Conservation (phyloP, 1,140 invertebrate genomes). For the Leucophenga varia region DNA sequence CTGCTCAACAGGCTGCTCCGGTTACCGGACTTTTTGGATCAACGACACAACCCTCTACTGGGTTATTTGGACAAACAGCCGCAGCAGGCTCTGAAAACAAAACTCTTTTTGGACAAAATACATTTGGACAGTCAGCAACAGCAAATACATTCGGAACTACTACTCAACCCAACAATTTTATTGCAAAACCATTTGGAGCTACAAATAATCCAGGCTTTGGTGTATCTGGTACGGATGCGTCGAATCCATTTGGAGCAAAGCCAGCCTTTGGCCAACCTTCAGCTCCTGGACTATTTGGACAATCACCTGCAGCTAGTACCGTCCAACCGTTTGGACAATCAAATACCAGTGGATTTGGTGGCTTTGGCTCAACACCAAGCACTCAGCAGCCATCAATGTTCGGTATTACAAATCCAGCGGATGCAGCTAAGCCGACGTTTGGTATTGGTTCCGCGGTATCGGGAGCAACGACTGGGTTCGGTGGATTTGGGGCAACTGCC, state of each 20-base stretch:
- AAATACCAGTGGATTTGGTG: constrained; percentile 56
- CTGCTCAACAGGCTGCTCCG: constrained; percentile 48
- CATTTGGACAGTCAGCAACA: constrained; percentile 51
- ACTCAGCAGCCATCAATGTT: constrained; percentile 55
- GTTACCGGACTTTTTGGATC: constrained; percentile 54
- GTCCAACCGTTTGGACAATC: constrained; percentile 53
- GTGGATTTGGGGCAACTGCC: constrained; percentile 55
- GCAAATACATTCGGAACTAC: constrained; percentile 53
- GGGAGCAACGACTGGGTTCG: constrained; percentile 44
- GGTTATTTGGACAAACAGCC: constrained; percentile 56
- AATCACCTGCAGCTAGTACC: constrained; percentile 43
- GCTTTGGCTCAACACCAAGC: constrained; percentile 43
- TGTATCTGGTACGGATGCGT: constrained; percentile 58
- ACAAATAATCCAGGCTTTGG: constrained; percentile 63
- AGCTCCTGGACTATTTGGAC: constrained; percentile 42
- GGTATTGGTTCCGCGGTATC: constrained; percentile 56
- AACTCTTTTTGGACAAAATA: constrained; percentile 38
- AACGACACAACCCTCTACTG: constrained; percentile 35
- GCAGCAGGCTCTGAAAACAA: constrained; percentile 32
- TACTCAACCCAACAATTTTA: constrained; percentile 41
- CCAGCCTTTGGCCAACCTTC: constrained; percentile 52
- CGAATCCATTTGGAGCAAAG: constrained; percentile 55
- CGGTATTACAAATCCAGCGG: constrained; percentile 59
- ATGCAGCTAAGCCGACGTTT: constrained; percentile 59
- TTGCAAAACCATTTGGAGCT: constrained; percentile 59